A percentile compares a stretch with the other conserved stretches of the same genome.
These are phyloP conservation scores for Cairina moschata DNA, from an alignment of 2,113 vertebrate genomes.

Conservation along the genomic window DNA sequence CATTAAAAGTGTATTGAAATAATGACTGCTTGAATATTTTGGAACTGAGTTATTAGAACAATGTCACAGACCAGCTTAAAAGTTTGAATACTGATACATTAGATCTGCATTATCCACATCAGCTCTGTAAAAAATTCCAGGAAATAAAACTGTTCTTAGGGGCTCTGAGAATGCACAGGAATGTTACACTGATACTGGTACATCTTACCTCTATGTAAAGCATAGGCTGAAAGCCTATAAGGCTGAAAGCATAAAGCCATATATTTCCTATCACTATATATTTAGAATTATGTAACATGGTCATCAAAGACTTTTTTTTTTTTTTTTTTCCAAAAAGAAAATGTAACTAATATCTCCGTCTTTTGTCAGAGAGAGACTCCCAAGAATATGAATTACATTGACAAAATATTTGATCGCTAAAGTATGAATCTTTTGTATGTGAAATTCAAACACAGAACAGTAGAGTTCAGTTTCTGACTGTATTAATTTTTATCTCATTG, in stretches of 20 bases:
- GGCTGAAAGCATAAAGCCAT: not conserved
- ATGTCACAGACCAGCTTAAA: not conserved
- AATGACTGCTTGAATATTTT: not conserved
- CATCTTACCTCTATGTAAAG: not conserved
- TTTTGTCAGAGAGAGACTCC: not conserved
- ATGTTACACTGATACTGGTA: not conserved
- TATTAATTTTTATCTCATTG: conserved; percentile 38
- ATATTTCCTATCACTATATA: not conserved
- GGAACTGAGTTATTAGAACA: not conserved
- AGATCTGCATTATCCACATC: not conserved
- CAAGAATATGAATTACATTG: not conserved
- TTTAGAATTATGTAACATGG: not conserved
- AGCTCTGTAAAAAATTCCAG: not conserved
- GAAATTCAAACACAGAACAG: not conserved
- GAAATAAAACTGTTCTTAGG: not conserved
- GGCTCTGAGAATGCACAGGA: not conserved
- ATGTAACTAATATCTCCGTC: not conserved
- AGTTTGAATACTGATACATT: not conserved
- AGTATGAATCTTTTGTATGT: not conserved
- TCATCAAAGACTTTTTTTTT: not conserved
- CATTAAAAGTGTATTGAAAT: not conserved
- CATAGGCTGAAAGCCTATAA: no score
- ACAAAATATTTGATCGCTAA: not conserved
- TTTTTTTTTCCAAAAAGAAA: not conserved
- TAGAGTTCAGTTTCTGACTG: not conserved